Base-by-base conservation (phyloP, 2,797 vertebrate genomes). In the Acipenser ruthenus region DNA sequence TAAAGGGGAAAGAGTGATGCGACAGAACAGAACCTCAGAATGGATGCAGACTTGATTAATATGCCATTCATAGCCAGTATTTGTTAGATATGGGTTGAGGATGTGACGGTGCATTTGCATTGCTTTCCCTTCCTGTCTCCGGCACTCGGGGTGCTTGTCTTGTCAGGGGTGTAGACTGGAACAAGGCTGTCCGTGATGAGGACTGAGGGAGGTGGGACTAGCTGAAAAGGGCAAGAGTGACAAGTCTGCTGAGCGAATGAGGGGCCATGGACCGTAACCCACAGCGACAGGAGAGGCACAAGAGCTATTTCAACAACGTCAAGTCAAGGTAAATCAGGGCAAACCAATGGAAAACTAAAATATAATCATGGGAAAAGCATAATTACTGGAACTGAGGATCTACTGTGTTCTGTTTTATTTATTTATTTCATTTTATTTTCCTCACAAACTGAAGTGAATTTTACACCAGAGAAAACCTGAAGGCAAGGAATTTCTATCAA, bases 271-370 rank as follows among this genome's bases (percentile, higher is more conserved):
- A 91, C 56, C 77, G 74, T 6, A 80, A 79, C 69, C 66, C 75
- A n/a, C 78, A 75, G 66, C 78, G 74, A n/a, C 53, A 55, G 72
- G 82, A 87, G 63, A 87, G 83, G 65, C 75, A 72, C 71, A 84
- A 84, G 70, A 76, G 86, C 76, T 90, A 91, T 82, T 90, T 91
- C 74, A 86, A 86, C 73, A 89, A 87, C 13, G 86, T 88, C 65
- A 89, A 89, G 77, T 84, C 73, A 77, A 91, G 88, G 90, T 89
- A 55, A 68, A 37, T 5, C 5, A 37, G 37, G 37, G 4, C 4
- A 37, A 37, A 37, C 37, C 37, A 37, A 37, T 5, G 37, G 37
- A 37, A 37, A 37, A 37, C 37, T 37, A 37, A 37, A 37, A 37
- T 37, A 37, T 4, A 37, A 37, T 37, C 5, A 37, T 5, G 3